Evolutionary conservation across 2,113 vertebrate species (phyloP), one percentile per base, ranked within the genome.

Genomic region (Chaetorhynchus papuensis): DNA sequence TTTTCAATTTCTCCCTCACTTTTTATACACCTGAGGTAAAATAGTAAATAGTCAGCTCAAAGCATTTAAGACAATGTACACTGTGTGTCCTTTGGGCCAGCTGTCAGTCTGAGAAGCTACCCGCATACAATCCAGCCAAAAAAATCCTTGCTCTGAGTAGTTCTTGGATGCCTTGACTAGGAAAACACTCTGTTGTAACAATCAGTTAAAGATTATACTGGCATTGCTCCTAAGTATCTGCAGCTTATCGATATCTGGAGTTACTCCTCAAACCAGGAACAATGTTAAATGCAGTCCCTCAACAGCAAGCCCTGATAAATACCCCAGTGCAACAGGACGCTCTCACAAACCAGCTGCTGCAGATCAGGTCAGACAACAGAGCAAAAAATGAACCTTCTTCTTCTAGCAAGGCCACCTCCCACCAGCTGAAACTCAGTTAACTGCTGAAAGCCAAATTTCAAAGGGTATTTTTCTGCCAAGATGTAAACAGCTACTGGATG

Each of bases 1-100:
- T 99, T 99, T 97, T 99, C 99, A n/a, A 99, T 99, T 97, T 99
- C 99, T 10, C 99, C 98, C 94, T 99, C 99, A n/a, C 99, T 99
- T 95, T 99, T 99, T 89, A 99, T 98, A 96, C 99, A 99, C 92
- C 99, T 99, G 86, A 52, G 69, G 53, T 75, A 53, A 84, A 70
- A 95, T 1, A 87, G 26, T 18, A 89, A 94, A 84, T 3, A 84
- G 21, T 75, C 20, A 66, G 59, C 57, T 68, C 72, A 54, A 87
- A 81, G 64, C 52, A 76, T 21, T 39, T 28, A 42, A 80, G 59
- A 27, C 35, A 45, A 78, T 1, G 15, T 13, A 39, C 39, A 41
- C 47, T 49, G 30, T 45, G 52, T 45, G 30, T 92, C 42, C 33
- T 93, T 69, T 61, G n/a, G 49, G 45, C 35, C 5, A 1, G 13